Percentiles rank a stretch among this genome's conserved stretches.
phyloP scores from a whole-genome alignment of 2,113 vertebrate genomes.

The Gopherus flavomarginatus region DNA sequence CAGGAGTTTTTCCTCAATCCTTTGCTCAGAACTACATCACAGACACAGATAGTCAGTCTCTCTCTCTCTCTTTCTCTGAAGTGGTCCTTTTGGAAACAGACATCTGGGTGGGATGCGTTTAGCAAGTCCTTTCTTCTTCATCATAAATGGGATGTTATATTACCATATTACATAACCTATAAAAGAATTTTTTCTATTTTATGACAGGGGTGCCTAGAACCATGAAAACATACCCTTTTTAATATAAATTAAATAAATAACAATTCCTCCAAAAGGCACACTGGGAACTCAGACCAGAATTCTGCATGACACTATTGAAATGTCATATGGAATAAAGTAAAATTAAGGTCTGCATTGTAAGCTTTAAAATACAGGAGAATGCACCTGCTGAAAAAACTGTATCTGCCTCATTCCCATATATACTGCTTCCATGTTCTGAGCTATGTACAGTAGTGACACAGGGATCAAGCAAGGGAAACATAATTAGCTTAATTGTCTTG shows the following conservation, averaged over 20 bases:
- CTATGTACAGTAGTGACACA: neutral
- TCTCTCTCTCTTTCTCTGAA: neutral
- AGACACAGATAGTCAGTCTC: neutral
- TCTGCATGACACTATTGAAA: neutral
- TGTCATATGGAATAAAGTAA: neutral
- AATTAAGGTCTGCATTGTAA: neutral
- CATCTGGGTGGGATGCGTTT: neutral
- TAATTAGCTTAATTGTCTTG: neutral
- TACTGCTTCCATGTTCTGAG: neutral
- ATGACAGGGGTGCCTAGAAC: neutral
- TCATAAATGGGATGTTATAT: slow-evolving; percentile 14
- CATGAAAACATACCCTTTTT: slow-evolving; percentile 11
- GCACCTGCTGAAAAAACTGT: neutral
- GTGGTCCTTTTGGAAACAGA: neutral
- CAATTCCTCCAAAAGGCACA: neutral
- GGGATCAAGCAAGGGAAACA: neutral
- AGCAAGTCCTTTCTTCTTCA: neutral
- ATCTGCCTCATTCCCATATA: neutral
- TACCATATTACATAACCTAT: neutral
- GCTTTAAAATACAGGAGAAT: neutral
- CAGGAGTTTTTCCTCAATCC: neutral
- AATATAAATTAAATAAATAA: neutral
- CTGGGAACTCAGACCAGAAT: neutral
- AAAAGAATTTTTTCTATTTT: neutral
- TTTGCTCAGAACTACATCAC: neutral